Evolutionary conservation across 2,888 invertebrate species (phyloP).

Genomic region (Scaptomyza flava): DNA sequence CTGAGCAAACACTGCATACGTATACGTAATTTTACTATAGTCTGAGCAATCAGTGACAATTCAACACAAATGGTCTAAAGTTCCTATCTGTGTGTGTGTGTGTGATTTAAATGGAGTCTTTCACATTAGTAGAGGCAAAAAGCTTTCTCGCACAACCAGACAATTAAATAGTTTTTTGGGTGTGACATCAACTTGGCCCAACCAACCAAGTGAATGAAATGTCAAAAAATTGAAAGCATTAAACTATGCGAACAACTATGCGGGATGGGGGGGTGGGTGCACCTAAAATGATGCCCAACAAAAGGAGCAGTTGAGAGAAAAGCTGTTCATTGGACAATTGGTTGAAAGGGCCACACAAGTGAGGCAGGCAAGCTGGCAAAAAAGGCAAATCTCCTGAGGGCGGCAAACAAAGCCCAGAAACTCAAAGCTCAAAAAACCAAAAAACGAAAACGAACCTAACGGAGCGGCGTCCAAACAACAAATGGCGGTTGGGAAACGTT

Average conservation of each 20-base stretch:
- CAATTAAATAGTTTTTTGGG: constrained; percentile 37
- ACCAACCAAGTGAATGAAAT: constrained; percentile 50
- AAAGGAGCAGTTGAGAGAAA: constrained; percentile 40
- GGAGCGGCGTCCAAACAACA: constrained; percentile 71
- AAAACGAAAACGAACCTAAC: constrained; percentile 52
- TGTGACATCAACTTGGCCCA: constrained; percentile 47
- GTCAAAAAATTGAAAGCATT: constrained; percentile 68
- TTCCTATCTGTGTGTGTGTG: background rate
- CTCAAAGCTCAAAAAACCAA: constrained; percentile 25
- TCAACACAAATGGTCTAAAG: background rate
- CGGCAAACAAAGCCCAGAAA: constrained; percentile 48
- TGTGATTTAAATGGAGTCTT: constrained; percentile 1
- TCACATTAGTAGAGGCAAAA: constrained; percentile 33
- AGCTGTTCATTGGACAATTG: constrained; percentile 60
- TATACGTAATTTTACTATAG: constrained; percentile 25
- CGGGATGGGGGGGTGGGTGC: background rate
- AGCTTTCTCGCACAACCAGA: constrained; percentile 37
- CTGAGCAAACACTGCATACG: constrained; percentile 42
- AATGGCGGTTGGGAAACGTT: constrained; percentile 66
- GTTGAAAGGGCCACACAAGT: constrained; percentile 19
- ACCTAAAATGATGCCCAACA: constrained; percentile 32
- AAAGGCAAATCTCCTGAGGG: constrained; percentile 61
- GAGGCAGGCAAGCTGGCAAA: constrained; percentile 29
- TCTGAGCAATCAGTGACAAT: constrained; percentile 8
- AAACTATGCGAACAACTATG: constrained; percentile 60